These are phyloP conservation scores for Anthophora plumipes DNA, from an alignment of 2,888 invertebrate species.

Conservation along the genomic window DNA sequence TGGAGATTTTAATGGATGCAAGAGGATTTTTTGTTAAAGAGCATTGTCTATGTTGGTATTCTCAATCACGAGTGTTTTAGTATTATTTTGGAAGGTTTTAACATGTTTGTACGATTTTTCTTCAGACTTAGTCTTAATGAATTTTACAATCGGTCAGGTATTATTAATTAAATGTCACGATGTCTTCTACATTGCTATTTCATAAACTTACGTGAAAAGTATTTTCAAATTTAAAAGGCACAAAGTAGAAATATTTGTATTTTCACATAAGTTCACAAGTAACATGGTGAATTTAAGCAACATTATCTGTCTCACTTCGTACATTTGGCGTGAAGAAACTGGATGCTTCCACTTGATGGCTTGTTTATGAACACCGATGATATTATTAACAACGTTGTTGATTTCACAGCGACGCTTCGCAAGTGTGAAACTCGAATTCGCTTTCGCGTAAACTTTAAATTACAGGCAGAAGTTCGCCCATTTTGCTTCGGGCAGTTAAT, in stretches of 20 bases:
- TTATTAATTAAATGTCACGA: too few relatives aligned
- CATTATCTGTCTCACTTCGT: neutral
- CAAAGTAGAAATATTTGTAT: too few relatives aligned
- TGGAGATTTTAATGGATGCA: slow-evolving; percentile 4
- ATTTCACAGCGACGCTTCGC: neutral
- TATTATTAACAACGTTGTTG: slow-evolving; percentile 12
- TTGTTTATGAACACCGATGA: slow-evolving; percentile 5
- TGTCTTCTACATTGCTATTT: too few relatives aligned
- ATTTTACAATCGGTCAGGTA: too few relatives aligned
- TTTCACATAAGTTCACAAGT: neutral
- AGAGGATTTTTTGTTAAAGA: neutral
- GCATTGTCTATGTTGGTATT: neutral
- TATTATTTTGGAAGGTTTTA: neutral
- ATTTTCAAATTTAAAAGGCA: too few relatives aligned
- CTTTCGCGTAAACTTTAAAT: slow-evolving; percentile 22
- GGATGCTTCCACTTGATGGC: neutral
- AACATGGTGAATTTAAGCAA: neutral
- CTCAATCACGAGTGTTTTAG: neutral
- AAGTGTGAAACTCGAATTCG: neutral
- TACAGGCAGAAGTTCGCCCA: slow-evolving; percentile 5
- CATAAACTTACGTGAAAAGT: too few relatives aligned
- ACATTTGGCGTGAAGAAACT: neutral
- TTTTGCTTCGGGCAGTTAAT: slow-evolving; percentile 23
- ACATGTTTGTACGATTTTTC: neutral
- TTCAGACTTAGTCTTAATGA: too few relatives aligned